Conservation (phyloP, 1,140 invertebrate genomes). For the Drosophila kepulauana region DNA sequence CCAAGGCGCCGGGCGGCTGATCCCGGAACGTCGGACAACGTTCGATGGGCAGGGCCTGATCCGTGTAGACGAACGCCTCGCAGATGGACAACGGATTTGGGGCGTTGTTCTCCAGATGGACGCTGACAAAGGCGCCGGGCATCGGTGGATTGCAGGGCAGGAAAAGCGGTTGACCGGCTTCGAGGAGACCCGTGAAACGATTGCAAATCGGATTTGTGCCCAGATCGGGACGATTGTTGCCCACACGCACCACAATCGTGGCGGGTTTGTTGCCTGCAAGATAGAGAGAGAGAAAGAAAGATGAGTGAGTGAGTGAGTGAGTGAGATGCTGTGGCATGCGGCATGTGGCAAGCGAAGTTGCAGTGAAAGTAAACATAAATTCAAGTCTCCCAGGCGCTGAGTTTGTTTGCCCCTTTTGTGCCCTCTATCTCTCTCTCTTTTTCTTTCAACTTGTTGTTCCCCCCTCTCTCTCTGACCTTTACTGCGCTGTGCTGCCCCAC, state of each 20-base stretch:
- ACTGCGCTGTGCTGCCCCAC: conserved; percentile 56
- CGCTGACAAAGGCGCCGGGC: conserved; percentile 97
- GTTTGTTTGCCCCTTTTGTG: not conserved
- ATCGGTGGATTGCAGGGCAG: conserved; percentile 97
- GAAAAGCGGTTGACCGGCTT: conserved; percentile 96
- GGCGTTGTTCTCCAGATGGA: conserved; percentile 92
- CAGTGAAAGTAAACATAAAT: conserved; percentile 85
- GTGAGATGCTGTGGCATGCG: conserved; percentile 9
- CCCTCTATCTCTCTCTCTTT: not conserved
- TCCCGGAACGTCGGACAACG: conserved; percentile 96
- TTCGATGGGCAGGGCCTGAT: conserved; percentile 97
- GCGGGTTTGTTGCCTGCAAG: conserved; percentile 89
- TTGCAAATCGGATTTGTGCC: conserved; percentile 97
- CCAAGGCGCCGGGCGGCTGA: conserved; percentile 95
- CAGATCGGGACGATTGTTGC: conserved; percentile 97
- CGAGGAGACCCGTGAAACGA: conserved; percentile 93
- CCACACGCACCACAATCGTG: conserved; percentile 95
- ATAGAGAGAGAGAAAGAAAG: not conserved
- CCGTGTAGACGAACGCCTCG: conserved; percentile 97
- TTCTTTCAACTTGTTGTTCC: not conserved
- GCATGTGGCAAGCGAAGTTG: conserved; percentile 27
- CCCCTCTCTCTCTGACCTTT: conserved; percentile 5
- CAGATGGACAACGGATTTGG: conserved; percentile 94
- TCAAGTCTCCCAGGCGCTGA: conserved; percentile 23
- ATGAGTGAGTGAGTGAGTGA: not conserved